Conservation (phyloP, 2,797 vertebrate species). For the Myotis myotis region DNA sequence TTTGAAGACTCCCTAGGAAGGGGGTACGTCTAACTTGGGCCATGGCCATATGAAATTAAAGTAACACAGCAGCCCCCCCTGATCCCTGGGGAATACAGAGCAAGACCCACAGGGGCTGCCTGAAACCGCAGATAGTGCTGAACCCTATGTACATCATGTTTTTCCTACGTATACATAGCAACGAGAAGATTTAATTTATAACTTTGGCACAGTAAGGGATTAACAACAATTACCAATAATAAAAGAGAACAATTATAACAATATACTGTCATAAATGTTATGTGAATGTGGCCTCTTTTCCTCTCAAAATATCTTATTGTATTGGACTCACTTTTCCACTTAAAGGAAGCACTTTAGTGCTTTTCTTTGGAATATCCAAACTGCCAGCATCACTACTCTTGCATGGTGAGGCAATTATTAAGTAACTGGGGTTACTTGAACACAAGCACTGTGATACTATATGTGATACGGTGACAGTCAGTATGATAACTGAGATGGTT, state of each 20-base stretch:
- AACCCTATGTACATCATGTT: not conserved
- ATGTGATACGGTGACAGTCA: not conserved
- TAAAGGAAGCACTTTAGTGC: not conserved
- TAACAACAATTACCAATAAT: not conserved
- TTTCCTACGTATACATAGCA: not conserved
- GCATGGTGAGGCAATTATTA: not conserved
- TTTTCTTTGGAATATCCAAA: not conserved
- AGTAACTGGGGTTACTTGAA: not conserved
- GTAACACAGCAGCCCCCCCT: not conserved
- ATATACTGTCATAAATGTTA: not conserved
- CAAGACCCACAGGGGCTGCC: too few relatives aligned
- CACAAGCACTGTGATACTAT: not conserved
- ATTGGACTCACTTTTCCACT: not conserved
- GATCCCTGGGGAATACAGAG: not conserved
- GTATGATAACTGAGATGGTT: not conserved
- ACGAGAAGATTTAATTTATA: not conserved
- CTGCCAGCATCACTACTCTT: not conserved
- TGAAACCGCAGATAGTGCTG: not conserved
- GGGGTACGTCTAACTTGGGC: accelerated
- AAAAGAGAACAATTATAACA: not conserved
- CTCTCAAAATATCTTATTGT: not conserved
- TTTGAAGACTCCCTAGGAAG: not conserved
- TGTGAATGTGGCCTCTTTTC: not conserved
- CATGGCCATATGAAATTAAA: not conserved
- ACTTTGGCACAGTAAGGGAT: not conserved